Percentiles rank a stretch among this genome's conserved stretches.
These are phyloP conservation scores for Coranthus polyacanthus DNA, from an alignment of 2,797 vertebrate species.

Conservation along the genomic window DNA sequence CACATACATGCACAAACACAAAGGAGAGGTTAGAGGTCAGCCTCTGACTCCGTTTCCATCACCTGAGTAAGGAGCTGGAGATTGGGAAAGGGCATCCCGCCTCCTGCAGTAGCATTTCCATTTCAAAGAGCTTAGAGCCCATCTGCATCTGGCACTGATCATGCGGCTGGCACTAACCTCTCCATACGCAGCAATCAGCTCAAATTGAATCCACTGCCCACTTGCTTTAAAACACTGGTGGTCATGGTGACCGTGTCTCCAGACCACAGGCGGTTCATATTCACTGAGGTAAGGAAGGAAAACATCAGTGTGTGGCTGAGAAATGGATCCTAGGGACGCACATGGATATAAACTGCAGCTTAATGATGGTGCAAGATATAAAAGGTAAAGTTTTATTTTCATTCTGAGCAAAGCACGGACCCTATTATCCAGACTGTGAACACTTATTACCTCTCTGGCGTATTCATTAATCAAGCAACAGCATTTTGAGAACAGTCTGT, in stretches of 20 bases:
- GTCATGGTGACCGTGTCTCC: background rate
- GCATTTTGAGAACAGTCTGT: conserved; percentile 5
- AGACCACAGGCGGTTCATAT: background rate
- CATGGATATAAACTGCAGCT: conserved; percentile 3
- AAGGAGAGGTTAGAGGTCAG: conserved; percentile 44
- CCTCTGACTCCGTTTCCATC: conserved; percentile 45
- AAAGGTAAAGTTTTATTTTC: conserved; percentile 23
- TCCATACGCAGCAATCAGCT: conserved; percentile 9
- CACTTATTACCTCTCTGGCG: conserved; percentile 24
- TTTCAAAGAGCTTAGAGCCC: conserved; percentile 65
- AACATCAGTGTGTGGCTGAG: background rate
- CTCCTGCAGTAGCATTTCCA: conserved; percentile 64
- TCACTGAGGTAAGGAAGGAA: conserved; percentile 6
- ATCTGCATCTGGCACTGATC: conserved; percentile 59
- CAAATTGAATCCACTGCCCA: conserved; percentile 28
- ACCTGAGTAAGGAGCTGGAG: conserved; percentile 44
- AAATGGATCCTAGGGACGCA: background rate
- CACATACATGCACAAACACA: conserved; percentile 20
- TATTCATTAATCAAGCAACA: conserved; percentile 31
- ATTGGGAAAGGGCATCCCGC: conserved; percentile 35
- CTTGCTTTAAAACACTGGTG: conserved; percentile 13
- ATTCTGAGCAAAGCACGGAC: conserved; percentile 5
- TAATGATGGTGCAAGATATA: conserved; percentile 13
- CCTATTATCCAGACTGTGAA: conserved; percentile 13
- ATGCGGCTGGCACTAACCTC: conserved; percentile 11